Conservation (phyloP, 2,113 vertebrate species). For the Oxyruncus cristatus region DNA sequence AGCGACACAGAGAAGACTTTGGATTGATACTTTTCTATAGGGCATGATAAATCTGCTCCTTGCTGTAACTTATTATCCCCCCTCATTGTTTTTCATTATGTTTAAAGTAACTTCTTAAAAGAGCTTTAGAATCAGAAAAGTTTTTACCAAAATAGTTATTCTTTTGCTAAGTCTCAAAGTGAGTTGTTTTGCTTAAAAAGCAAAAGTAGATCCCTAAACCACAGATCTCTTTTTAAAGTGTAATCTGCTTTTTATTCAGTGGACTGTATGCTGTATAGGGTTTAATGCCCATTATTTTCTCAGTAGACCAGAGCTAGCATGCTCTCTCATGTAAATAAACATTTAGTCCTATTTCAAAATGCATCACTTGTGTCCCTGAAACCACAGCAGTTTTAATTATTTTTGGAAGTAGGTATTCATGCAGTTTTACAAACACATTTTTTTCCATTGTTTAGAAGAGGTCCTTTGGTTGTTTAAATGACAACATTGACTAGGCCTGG, state of each 20-base stretch:
- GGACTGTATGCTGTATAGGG: not conserved
- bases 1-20: not conserved
- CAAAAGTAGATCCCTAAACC: not conserved
- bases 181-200: not conserved
- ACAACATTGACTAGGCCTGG: not conserved
- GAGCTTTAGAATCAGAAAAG: not conserved
- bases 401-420: conserved; percentile 11
- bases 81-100: not conserved
- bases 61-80: not conserved
- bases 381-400: not conserved
- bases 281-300: conserved; percentile 16
- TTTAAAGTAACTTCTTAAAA: not conserved
- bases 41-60: not conserved
- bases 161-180: not conserved
- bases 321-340: conserved; percentile 19
- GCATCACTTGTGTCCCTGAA: not conserved
- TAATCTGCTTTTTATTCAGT: not conserved
- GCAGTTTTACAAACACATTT: not conserved
- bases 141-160: not conserved
- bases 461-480: not conserved
- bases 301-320: not conserved
- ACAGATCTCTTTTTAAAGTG: not conserved
- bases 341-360: conserved; percentile 8
- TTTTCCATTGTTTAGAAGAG: not conserved
- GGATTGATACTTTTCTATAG: not conserved